Base-by-base conservation (phyloP, 2,113 vertebrate genomes). In the Talpa occidentalis region DNA sequence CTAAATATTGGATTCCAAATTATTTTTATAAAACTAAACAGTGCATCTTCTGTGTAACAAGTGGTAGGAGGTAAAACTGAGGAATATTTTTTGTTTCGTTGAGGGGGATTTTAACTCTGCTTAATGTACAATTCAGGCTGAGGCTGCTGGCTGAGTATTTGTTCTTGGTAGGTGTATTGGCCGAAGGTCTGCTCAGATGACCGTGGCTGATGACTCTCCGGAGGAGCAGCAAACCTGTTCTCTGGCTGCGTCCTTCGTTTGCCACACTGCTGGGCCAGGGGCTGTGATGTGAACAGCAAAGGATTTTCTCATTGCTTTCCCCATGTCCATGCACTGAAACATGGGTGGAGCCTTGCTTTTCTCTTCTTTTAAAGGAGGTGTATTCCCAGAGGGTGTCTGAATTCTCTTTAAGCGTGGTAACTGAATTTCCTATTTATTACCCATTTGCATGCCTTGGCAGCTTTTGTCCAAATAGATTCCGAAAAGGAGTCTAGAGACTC, bases 261-360 rank as follows among this genome's bases (percentile, higher is more conserved):
- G 80, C 98, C 97, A 8, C 98, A 99, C 12, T 99, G 98, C 85
- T 99, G 99, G 83, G 98, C 98, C 72, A 49, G 99, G 97, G 67
- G 99, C 98, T 1, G 98, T 97, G 6, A 97, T 98, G 93, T 98
- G 98, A 35, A 99, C 97, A 10, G 98, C 98, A 88, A 99, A 99
- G n/a, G 99, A 99, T 97, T 99, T 99, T 80, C 99, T 99, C 99
- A 99, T 99, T 21, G 99, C 99, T 89, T 99, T 99, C 60, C 99
- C 99, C 91, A 99, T 99, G 98, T 99, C 99, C 98, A 99, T 99
- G 98, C 99, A 99, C 78, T 99, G 98, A 97, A 99, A 99, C 99
- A 99, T 99, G 17, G 99, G 99, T 4, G 99, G 99, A 67, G 98
- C 99, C 98, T 99, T 99, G 97, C 99, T 99, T 97, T 99, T 99